These are phyloP conservation scores for Micronycteris hirsuta DNA, from an alignment of 2,113 vertebrate genomes.

Conservation along the genomic window DNA sequence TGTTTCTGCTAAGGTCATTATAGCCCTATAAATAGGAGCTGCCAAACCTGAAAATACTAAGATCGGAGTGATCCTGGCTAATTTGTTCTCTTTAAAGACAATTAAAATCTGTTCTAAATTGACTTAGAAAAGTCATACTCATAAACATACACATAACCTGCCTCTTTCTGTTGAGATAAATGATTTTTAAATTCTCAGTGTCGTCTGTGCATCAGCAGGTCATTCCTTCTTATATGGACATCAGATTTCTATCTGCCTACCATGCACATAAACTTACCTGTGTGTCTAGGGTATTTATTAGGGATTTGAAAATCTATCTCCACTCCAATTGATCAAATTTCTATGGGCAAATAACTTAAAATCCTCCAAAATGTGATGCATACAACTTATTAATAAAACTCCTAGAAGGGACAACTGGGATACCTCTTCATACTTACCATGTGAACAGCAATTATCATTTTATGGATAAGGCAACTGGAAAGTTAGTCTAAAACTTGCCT, in stretches of 20 bases:
- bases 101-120: background rate
- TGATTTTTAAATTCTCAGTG: background rate
- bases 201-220: too few species aligned
- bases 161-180: background rate
- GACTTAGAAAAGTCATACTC: background rate
- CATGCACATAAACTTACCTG: background rate
- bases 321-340: background rate
- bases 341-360: background rate
- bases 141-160: background rate
- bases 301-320: background rate
- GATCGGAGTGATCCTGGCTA: background rate
- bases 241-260: background rate
- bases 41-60: background rate
- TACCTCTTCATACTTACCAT: background rate
- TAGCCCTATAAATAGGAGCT: background rate
- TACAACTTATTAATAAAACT: background rate
- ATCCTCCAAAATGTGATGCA: background rate
- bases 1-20: background rate
- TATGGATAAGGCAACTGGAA: background rate
- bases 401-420: background rate
- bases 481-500: background rate
- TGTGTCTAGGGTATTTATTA: background rate
- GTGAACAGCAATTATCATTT: background rate
- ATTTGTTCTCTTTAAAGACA: background rate
- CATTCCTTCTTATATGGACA: background rate